Conservation (phyloP, 2,888 invertebrate genomes). For the Epinotia demarniana region DNA sequence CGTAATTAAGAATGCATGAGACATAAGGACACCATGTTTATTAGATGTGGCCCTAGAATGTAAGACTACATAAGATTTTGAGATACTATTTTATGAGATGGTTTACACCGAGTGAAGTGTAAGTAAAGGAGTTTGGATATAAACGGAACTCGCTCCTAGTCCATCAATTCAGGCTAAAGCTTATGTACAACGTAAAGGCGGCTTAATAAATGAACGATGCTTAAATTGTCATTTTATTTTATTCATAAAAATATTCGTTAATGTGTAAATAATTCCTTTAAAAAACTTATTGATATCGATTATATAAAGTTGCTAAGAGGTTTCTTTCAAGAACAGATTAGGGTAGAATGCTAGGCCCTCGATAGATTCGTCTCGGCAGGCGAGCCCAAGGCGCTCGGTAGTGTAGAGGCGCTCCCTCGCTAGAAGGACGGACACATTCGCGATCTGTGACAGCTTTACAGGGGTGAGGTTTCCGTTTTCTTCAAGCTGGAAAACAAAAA, state of each 20-base stretch:
- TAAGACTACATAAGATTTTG: conserved; percentile 54
- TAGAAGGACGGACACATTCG: conserved; percentile 94
- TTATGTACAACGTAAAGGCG: conserved; percentile 60
- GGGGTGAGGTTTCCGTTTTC: conserved; percentile 90
- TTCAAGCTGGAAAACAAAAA: conserved; percentile 82
- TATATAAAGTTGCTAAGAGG: conserved; percentile 53
- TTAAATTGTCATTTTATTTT: conserved; percentile 36
- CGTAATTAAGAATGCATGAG: conserved; percentile 1
- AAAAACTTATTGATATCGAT: not conserved
- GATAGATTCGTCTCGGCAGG: conserved; percentile 97
- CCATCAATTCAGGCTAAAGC: conserved; percentile 52
- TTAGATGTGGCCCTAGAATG: conserved; percentile 52
- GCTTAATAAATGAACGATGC: conserved; percentile 45
- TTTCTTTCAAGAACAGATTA: conserved; percentile 90
- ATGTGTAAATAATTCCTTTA: conserved; percentile 30
- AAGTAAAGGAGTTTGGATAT: conserved; percentile 24
- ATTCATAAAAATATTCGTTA: conserved; percentile 33
- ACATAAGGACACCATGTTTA: conserved; percentile 36
- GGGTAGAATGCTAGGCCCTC: conserved; percentile 98
- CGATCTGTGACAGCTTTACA: conserved; percentile 92
- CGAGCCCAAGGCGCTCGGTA: conserved; percentile 93
- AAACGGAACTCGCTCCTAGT: conserved; percentile 28
- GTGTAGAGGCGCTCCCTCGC: conserved; percentile 95
- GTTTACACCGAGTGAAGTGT: conserved; percentile 57
- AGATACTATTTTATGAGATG: conserved; percentile 69